These are phyloP conservation scores for Pristionchus arcanus DNA, from an alignment of 2,888 invertebrate species.

Conservation along the genomic window DNA sequence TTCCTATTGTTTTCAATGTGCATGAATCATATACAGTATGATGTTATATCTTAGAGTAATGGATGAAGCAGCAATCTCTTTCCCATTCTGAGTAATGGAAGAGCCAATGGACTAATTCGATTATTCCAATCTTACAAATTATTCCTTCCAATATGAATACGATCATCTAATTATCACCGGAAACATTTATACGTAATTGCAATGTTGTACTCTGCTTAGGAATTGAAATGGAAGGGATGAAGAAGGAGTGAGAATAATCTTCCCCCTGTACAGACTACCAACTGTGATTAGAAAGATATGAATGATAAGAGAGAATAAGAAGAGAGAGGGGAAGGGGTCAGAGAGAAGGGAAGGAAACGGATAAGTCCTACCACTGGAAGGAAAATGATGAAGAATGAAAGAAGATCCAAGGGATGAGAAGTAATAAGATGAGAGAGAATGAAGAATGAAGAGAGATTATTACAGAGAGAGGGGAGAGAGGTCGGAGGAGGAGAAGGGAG, in stretches of 20 bases:
- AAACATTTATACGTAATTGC: background rate
- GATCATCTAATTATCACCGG: background rate
- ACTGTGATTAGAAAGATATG: background rate
- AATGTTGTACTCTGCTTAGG: background rate
- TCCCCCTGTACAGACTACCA: background rate
- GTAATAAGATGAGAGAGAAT: background rate
- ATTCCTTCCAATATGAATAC: background rate
- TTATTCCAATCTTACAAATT: background rate
- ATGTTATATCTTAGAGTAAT: too few relatives aligned
- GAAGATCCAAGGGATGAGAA: background rate
- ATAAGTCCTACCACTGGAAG: background rate
- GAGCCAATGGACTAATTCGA: conserved; percentile 1
- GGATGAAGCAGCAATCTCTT: background rate
- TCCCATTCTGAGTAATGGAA: background rate
- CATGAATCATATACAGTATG: too few relatives aligned
- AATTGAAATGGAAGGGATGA: background rate
- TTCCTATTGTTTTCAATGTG: too few relatives aligned
- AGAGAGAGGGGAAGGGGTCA: background rate
- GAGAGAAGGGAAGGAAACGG: background rate
- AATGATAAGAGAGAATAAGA: background rate
- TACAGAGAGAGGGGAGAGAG: conserved; percentile 1
- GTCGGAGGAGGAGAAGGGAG: background rate
- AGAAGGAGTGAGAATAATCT: background rate
- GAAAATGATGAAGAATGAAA: conserved; percentile 3
- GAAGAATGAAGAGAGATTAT: background rate